phyloP scores from a whole-genome alignment of 2,888 invertebrate species.

The Euplexia lucipara region DNA sequence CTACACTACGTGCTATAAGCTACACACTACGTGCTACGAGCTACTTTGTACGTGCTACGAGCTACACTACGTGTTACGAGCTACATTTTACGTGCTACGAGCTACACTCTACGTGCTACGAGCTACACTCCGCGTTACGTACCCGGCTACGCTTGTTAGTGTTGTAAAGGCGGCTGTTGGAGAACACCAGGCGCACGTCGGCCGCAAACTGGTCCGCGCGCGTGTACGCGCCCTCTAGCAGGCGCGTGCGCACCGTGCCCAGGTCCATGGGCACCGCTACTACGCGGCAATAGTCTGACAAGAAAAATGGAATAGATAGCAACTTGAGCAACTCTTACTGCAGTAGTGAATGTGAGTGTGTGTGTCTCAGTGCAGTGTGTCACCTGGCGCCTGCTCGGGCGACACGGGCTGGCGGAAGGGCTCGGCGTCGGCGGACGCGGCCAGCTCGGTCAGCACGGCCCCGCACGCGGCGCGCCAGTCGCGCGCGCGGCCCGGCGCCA shows the following conservation, averaged over 20 bases:
- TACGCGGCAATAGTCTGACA: constrained; percentile 95
- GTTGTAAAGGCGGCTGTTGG: constrained; percentile 97
- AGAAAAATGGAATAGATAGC: too few species aligned
- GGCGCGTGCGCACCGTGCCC: constrained; percentile 93
- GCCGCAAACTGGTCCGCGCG: constrained; percentile 94
- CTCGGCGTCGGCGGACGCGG: constrained; percentile 95
- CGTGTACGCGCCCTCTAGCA: constrained; percentile 93
- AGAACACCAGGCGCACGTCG: constrained; percentile 97
- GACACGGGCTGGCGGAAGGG: constrained; percentile 97
- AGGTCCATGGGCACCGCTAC: constrained; percentile 98
- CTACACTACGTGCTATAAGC: too few species aligned
- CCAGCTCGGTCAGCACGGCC: constrained; percentile 93
- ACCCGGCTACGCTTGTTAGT: constrained; percentile 93
- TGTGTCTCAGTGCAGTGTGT: too few species aligned
- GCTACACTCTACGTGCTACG: too few species aligned
- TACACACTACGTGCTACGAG: too few species aligned
- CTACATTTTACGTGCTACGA: too few species aligned
- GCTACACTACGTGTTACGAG: constrained; percentile 57
- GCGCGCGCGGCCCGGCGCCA: constrained; percentile 7
- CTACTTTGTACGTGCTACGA: too few species aligned
- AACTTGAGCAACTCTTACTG: too few species aligned
- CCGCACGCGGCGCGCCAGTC: constrained; percentile 82
- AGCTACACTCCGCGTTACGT: too few species aligned
- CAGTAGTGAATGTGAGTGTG: too few species aligned
- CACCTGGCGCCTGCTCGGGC: constrained; percentile 94